Conservation (phyloP, 2,888 invertebrate species). For the Amiota communis region DNA sequence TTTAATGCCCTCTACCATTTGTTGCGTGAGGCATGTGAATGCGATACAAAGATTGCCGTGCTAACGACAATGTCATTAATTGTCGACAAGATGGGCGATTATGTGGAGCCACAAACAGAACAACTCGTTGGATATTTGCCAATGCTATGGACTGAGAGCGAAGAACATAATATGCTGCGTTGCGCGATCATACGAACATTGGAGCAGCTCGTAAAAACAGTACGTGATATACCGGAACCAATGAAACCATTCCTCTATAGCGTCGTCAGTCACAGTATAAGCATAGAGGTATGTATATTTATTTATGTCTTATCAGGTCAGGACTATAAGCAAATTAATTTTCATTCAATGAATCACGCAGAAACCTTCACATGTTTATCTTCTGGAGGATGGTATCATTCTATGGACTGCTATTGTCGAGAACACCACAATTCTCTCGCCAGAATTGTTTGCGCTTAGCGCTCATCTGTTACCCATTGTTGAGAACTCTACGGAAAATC, state of each 20-base stretch:
- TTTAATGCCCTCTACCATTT: conserved; percentile 87
- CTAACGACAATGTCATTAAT: conserved; percentile 91
- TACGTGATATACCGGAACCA: conserved; percentile 77
- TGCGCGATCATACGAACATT: conserved; percentile 92
- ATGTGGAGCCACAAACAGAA: conserved; percentile 79
- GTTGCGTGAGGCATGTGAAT: conserved; percentile 89
- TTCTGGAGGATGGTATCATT: conserved; percentile 92
- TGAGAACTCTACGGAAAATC: conserved; percentile 87
- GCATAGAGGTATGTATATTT: conserved; percentile 76
- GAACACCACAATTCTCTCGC: conserved; percentile 79
- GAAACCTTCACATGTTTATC: conserved; percentile 88
- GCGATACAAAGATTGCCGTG: conserved; percentile 96
- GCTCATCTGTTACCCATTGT: conserved; percentile 83
- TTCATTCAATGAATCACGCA: conserved; percentile 57
- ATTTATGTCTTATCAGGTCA: not conserved
- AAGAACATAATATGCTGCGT: conserved; percentile 89
- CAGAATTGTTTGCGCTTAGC: conserved; percentile 82
- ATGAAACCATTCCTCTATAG: conserved; percentile 79
- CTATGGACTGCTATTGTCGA: conserved; percentile 91
- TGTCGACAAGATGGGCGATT: conserved; percentile 87
- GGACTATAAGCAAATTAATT: not conserved
- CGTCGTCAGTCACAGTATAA: conserved; percentile 84
- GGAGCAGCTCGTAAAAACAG: conserved; percentile 84
- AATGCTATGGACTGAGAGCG: conserved; percentile 89
- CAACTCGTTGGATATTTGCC: conserved; percentile 89